These are phyloP conservation scores for Zapornia atra DNA, from an alignment of 2,113 vertebrate species.

Conservation along the genomic window DNA sequence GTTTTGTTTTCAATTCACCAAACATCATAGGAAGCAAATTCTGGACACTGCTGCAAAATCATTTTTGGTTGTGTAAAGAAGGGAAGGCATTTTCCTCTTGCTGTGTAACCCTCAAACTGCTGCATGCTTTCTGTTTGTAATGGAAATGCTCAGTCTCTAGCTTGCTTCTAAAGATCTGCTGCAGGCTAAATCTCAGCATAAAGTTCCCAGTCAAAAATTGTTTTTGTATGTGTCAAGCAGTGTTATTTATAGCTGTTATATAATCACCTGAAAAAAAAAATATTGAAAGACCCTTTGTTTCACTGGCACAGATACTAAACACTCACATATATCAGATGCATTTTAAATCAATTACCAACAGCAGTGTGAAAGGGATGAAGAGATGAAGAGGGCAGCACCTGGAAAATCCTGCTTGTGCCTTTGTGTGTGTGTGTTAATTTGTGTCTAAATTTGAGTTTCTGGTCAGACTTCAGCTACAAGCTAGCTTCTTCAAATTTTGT, in stretches of 20 bases:
- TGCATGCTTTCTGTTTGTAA: background rate
- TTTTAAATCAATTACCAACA: background rate
- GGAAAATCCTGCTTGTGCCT: background rate
- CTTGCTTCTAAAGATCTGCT: background rate
- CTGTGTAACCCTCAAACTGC: background rate
- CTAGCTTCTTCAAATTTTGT: slow-evolving; percentile 31
- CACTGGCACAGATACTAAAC: background rate
- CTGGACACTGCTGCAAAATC: background rate
- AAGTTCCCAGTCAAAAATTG: background rate
- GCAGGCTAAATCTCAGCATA: background rate
- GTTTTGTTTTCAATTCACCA: slow-evolving; percentile 43
- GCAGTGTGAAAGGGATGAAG: background rate
- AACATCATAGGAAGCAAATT: slow-evolving; percentile 34
- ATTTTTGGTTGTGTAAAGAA: slow-evolving; percentile 6
- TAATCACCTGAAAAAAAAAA: background rate
- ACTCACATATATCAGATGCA: background rate
- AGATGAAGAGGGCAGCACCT: background rate
- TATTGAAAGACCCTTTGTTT: background rate
- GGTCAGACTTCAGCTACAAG: background rate
- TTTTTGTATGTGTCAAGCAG: background rate
- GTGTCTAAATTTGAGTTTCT: background rate
- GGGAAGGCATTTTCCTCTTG: background rate
- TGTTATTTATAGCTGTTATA: background rate
- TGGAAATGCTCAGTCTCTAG: background rate
- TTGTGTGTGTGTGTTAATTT: background rate